Conservation (phyloP, 1,140 invertebrate species). For the Sinonovacula constricta region DNA sequence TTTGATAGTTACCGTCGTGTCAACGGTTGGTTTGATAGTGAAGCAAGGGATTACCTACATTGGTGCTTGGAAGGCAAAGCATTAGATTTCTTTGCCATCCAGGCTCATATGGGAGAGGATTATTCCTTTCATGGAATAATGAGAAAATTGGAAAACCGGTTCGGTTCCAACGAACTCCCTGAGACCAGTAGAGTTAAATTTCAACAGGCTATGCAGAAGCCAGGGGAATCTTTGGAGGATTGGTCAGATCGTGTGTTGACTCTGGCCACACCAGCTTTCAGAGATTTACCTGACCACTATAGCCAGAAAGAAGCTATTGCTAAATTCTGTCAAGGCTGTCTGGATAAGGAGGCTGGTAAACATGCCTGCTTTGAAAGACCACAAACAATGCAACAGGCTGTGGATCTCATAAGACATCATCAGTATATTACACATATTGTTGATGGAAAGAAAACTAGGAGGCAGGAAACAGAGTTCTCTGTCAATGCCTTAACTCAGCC, state of each 20-base stretch:
- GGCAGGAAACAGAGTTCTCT: neutral
- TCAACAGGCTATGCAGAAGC: slow-evolving; percentile 34
- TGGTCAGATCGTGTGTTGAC: slow-evolving; percentile 43
- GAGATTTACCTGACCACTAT: slow-evolving; percentile 37
- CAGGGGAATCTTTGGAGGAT: slow-evolving; percentile 37
- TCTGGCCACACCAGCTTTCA: slow-evolving; percentile 36
- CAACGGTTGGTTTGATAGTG: too few species aligned
- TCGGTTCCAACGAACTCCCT: slow-evolving; percentile 29
- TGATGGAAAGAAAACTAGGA: neutral
- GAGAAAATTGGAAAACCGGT: slow-evolving; percentile 45
- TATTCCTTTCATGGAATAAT: too few species aligned
- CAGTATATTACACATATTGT: neutral
- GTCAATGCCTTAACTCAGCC: neutral
- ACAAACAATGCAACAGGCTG: slow-evolving; percentile 18
- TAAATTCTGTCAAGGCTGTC: slow-evolving; percentile 46
- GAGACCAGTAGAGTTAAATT: slow-evolving; percentile 46
- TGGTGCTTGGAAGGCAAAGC: too few species aligned
- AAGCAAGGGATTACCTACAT: too few species aligned
- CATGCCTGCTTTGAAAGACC: slow-evolving; percentile 4
- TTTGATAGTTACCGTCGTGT: too few species aligned
- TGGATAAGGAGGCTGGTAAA: slow-evolving; percentile 40
- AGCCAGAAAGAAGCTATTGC: slow-evolving; percentile 29
- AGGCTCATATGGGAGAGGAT: too few species aligned
- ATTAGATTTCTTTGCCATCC: too few species aligned
- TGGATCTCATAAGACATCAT: neutral